phyloP scores from a whole-genome alignment of 2,888 invertebrate species.

The Caenorhabditis drosophilae region DNA sequence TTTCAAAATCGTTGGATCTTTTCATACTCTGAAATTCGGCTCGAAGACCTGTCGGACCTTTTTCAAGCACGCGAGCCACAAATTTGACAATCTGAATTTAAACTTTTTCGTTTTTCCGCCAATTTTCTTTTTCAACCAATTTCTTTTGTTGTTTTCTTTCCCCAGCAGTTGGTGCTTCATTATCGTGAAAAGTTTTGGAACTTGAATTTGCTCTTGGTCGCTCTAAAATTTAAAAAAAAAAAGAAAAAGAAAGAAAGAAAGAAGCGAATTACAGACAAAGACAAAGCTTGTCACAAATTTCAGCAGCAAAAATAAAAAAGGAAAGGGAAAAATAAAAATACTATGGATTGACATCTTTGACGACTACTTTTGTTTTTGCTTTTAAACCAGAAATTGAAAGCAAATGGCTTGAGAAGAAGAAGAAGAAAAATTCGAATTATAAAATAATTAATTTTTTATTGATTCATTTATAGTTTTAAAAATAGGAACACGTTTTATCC shows the following conservation, averaged over 20 bases:
- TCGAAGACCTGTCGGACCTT: slow-evolving; percentile 32
- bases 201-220: neutral
- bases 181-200: slow-evolving; percentile 1
- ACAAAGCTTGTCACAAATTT: too few species aligned
- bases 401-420: neutral
- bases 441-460: too few species aligned
- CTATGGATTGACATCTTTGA: slow-evolving; percentile 4
- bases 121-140: neutral
- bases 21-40: slow-evolving; percentile 41
- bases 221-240: too few species aligned
- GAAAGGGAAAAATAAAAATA: too few species aligned
- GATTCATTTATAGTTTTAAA: too few species aligned
- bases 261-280: too few species aligned
- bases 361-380: slow-evolving; percentile 5
- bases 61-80: slow-evolving; percentile 30
- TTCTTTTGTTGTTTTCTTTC: slow-evolving; percentile 3
- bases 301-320: too few species aligned
- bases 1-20: slow-evolving; percentile 31
- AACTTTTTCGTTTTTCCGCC: neutral
- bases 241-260: too few species aligned
- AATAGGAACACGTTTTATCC: too few species aligned
- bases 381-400: slow-evolving; percentile 4
- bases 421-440: too few species aligned
- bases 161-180: slow-evolving; percentile 2
- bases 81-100: slow-evolving; percentile 24